Percentiles rank a stretch among this genome's conserved stretches.
Conservation (phyloP, 2,888 invertebrate species). For the Anoplius nigerrimus region DNA sequence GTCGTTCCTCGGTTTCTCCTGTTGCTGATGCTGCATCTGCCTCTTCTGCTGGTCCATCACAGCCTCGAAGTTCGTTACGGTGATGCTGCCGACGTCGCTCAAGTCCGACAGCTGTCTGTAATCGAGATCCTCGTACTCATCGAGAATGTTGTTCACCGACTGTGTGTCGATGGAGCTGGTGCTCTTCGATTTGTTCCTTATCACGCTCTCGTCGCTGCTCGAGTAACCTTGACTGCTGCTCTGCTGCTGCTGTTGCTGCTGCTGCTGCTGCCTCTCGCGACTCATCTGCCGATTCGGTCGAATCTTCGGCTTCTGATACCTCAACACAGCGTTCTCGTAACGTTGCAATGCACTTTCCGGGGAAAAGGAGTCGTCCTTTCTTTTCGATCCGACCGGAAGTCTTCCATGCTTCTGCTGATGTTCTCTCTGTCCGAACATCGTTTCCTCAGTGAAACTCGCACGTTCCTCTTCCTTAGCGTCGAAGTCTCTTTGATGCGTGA, state of each 20-base stretch:
- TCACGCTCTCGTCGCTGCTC: constrained; percentile 65
- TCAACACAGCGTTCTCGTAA: constrained; percentile 55
- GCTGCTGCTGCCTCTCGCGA: constrained; percentile 35
- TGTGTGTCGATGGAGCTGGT: constrained; percentile 68
- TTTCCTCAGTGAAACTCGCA: constrained; percentile 4
- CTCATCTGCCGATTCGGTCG: constrained; percentile 43
- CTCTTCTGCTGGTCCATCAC: constrained; percentile 61
- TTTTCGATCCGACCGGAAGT: constrained; percentile 30
- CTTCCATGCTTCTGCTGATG: constrained; percentile 27
- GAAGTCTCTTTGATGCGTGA: background rate
- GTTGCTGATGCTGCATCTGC: constrained; percentile 44
- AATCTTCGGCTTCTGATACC: constrained; percentile 54
- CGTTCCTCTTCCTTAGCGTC: background rate
- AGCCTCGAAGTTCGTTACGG: constrained; percentile 62
- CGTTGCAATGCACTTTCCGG: constrained; percentile 53
- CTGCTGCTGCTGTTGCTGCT: constrained; percentile 48
- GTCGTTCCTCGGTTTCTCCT: constrained; percentile 35
- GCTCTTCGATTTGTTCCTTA: constrained; percentile 64
- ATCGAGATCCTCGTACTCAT: constrained; percentile 68
- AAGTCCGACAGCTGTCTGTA: constrained; percentile 63
- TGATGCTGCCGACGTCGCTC: constrained; percentile 63
- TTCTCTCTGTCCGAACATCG: constrained; percentile 32
- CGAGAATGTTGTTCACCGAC: constrained; percentile 68
- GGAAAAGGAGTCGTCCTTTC: constrained; percentile 20
- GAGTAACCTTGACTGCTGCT: constrained; percentile 56